A percentile compares a stretch with the other conserved stretches of the same genome.
Conservation (phyloP, 1,140 invertebrate species). For the Probaryconus sp. region DNA sequence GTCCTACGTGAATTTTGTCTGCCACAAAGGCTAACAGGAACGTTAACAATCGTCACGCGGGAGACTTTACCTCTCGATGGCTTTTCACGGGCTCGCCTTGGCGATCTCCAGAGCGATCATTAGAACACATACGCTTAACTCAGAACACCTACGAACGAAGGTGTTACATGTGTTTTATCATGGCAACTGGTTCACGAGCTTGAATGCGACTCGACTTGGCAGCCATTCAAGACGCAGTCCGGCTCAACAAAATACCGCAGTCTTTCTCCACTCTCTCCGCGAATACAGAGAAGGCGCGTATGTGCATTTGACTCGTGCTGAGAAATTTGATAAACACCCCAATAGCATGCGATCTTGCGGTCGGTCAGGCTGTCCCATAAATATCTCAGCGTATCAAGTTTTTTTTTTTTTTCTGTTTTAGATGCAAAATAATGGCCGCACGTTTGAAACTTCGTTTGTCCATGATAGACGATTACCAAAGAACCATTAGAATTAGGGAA, state of each 20-base stretch:
- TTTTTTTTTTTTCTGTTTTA: constrained; percentile 14
- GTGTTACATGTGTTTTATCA: constrained; percentile 45
- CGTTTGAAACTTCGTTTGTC: constrained; percentile 30
- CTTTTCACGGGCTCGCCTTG: no score
- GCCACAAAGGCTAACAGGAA: no score
- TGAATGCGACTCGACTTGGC: constrained; percentile 40
- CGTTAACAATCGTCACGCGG: no score
- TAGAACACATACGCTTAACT: constrained; percentile 37
- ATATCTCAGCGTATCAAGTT: constrained; percentile 36
- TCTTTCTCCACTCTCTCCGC: constrained; percentile 36
- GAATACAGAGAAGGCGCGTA: background rate
- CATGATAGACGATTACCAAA: no score
- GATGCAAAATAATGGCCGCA: constrained; percentile 31
- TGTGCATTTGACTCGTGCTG: constrained; percentile 44
- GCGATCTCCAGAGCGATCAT: background rate
- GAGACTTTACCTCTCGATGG: no score
- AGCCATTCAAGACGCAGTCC: constrained; percentile 56
- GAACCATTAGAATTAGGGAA: no score
- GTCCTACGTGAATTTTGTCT: no score
- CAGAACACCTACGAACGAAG: constrained; percentile 36
- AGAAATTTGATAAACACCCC: constrained; percentile 50
- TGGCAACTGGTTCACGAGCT: constrained; percentile 22
- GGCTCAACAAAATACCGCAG: constrained; percentile 57
- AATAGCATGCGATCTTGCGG: constrained; percentile 40
- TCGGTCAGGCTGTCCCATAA: constrained; percentile 27